A percentile compares a stretch with the other conserved stretches of the same genome.
Conservation (phyloP, 2,113 vertebrate genomes). For the Neolamprologus cancellatus region DNA sequence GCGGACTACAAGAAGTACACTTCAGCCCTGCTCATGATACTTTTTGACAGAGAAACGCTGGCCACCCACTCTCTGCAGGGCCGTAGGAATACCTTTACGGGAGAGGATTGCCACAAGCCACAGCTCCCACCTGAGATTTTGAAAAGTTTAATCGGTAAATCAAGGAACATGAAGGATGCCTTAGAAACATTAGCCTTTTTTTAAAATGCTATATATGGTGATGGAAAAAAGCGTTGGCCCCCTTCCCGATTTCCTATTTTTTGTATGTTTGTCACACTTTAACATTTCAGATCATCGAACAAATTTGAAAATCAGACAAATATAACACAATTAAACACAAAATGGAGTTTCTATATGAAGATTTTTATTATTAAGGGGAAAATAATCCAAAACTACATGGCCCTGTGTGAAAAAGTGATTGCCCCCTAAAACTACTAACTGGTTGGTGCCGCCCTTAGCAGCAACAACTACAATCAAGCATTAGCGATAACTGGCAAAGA, state of each 20-base stretch:
- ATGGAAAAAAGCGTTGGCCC: not conserved
- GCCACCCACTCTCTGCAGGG: constrained; percentile 70
- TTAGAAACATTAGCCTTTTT: not conserved
- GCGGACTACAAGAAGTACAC: constrained; percentile 69
- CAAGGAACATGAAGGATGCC: not conserved
- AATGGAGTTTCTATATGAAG: not conserved
- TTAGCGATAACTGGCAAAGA: not conserved
- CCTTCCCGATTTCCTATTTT: not conserved
- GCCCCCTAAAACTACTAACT: not conserved
- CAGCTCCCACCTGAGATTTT: constrained; percentile 65
- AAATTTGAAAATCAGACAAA: not conserved
- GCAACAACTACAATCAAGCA: not conserved
- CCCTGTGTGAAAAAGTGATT: not conserved
- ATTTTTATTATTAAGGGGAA: not conserved
- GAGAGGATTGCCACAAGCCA: constrained; percentile 64
- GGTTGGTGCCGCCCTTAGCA: not conserved
- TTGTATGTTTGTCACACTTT: not conserved
- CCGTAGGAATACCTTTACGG: constrained; percentile 49
- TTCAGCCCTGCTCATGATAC: constrained; percentile 64
- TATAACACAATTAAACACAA: not conserved
- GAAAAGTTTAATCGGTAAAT: constrained; percentile 55
- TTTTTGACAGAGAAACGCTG: constrained; percentile 69
- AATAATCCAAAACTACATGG: not conserved
- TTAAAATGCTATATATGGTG: not conserved
- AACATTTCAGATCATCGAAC: not conserved